Evolutionary conservation across 2,888 invertebrate species (phyloP).

Genomic region (Andrena camellia): DNA sequence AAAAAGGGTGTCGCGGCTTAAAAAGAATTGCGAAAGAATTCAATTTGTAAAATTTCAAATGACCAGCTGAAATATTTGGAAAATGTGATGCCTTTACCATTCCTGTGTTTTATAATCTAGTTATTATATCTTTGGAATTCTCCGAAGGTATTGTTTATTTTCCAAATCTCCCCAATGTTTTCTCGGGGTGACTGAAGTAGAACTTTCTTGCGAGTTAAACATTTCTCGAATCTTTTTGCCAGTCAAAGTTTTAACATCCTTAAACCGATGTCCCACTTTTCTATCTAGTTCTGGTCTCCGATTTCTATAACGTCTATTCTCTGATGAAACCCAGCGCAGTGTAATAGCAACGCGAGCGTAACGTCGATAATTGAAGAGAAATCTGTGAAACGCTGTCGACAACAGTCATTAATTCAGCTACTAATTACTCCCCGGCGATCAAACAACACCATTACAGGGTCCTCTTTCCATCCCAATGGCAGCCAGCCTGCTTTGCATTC

Average conservation of each 20-base stretch:
- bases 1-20: no score
- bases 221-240: no score
- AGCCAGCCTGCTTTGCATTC: not conserved
- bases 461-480: not conserved
- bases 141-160: no score
- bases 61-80: not conserved
- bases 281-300: not conserved
- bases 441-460: not conserved
- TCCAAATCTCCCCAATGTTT: no score
- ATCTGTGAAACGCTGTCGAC: constrained; percentile 1
- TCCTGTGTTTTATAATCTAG: no score
- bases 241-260: no score
- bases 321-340: not conserved
- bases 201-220: no score
- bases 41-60: not conserved
- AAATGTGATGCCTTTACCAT: not conserved
- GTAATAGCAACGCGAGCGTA: not conserved
- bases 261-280: no score
- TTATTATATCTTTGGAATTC: no score
- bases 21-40: not conserved
- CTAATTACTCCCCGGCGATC: constrained; percentile 1
- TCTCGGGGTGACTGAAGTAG: no score
- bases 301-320: not conserved
- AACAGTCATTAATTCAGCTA: constrained; percentile 6
- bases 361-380: not conserved